Conservation (phyloP, 92 coral and sea anemone genomes). For the Parazoanthus swiftii region DNA sequence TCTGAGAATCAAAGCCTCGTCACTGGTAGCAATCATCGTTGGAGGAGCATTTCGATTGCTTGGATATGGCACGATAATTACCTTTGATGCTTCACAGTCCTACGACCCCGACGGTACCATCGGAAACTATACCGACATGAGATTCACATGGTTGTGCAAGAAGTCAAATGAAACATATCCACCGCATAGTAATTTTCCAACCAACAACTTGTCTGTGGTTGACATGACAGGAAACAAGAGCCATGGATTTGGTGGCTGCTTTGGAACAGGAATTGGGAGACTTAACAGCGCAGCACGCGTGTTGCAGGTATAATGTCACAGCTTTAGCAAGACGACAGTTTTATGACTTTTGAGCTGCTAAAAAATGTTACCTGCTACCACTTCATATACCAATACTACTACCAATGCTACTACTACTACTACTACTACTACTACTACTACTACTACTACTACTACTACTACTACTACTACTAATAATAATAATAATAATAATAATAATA, state of each 20-base stretch:
- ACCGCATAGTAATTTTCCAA: background rate
- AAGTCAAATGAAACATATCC: slow-evolving; percentile 59
- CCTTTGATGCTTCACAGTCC: slow-evolving; percentile 59
- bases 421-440: background rate
- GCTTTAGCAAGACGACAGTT: no score
- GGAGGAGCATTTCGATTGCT: slow-evolving; percentile 65
- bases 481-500: background rate
- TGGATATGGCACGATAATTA: slow-evolving; percentile 47
- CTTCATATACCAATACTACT: background rate
- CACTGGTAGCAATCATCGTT: slow-evolving; percentile 52
- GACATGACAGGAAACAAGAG: background rate
- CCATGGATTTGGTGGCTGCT: slow-evolving; percentile 3
- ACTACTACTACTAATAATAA: no score
- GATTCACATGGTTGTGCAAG: slow-evolving; percentile 78
- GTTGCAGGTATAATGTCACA: background rate
- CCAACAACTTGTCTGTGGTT: slow-evolving; percentile 15
- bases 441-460: background rate
- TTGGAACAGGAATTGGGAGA: slow-evolving; percentile 36
- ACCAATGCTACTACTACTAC: background rate
- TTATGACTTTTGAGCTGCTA: no score
- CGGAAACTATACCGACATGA: slow-evolving; percentile 57
- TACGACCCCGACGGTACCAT: slow-evolving; percentile 63
- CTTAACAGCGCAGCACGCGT: slow-evolving; percentile 3
- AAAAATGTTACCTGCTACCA: background rate
- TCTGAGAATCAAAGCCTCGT: slow-evolving; percentile 41